Percentiles rank a stretch among this genome's conserved stretches.
phyloP scores from a whole-genome alignment of 2,797 vertebrate species.

The Lepilemur ruficaudatus region DNA sequence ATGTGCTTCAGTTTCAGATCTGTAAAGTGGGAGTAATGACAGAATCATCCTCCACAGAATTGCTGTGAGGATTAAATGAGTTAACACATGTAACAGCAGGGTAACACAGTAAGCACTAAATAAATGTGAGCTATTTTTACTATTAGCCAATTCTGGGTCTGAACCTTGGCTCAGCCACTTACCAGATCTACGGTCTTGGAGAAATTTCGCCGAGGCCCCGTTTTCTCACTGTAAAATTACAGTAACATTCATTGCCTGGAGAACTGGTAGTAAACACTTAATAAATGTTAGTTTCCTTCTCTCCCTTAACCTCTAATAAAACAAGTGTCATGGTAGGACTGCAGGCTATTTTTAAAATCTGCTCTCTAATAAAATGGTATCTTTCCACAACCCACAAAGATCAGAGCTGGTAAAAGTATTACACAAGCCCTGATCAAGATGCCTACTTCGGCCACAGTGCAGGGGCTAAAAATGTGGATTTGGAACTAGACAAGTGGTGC shows the following conservation, averaged over 20 bases:
- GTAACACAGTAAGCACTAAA: not conserved
- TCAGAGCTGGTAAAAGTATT: conserved; percentile 3
- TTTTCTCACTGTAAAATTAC: not conserved
- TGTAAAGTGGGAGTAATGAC: not conserved
- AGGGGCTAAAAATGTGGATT: not conserved
- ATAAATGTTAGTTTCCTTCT: not conserved
- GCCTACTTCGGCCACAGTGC: not conserved
- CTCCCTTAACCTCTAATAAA: conserved; percentile 1
- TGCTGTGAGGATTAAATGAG: not conserved
- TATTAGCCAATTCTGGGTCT: not conserved
- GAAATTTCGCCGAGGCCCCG: not conserved
- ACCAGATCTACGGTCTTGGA: not conserved
- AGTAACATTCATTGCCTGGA: not conserved
- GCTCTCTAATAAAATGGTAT: conserved; percentile 25
- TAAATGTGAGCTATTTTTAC: not conserved
- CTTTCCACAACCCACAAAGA: conserved; percentile 51
- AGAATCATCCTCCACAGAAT: not conserved
- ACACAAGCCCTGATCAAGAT: not conserved
- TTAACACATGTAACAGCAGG: not conserved
- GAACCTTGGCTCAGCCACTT: not conserved
- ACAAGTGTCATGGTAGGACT: not conserved
- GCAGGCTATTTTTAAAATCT: not conserved
- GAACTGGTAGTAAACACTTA: not conserved
- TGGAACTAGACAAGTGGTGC: not conserved
- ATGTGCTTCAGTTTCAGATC: not conserved